Base-by-base conservation (phyloP, 2,113 vertebrate species). In the Isichthys henryi region DNA sequence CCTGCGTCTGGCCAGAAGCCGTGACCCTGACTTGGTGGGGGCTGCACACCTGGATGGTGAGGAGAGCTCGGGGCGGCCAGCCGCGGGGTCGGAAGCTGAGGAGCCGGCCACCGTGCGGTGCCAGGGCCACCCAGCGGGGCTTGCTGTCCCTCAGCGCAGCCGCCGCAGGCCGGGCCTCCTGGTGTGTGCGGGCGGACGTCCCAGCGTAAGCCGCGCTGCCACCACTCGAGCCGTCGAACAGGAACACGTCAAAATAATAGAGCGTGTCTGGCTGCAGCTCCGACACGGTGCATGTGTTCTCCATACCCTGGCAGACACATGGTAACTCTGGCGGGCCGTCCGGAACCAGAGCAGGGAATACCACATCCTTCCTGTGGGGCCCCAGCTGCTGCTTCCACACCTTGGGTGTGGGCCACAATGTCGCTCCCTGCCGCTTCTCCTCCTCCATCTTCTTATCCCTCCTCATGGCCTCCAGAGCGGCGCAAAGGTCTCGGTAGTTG, bases 171-270 rank as follows among this genome's bases (percentile, higher is more conserved):
- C 92, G 94, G 0, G 96, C 96, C 90, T 97, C 96, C 89, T 96
- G 94, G 7, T 97, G 96, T 0, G 97, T 98, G 50, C 92, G 95
- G 88, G 96, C 95, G 0, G 94, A 95, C 0, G 96, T 94, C 35
- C 97, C 97, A 0, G 94, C 96, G 91, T 97, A 98, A 0, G 97
- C 94, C 0, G 88, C 85, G 0, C 95, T 98, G 56, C 97, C 97
- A 0, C 96, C 94, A 1, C 97, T 97, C 21, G 95, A 88, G 87
- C 93, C 93, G 83, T 98, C 96, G 0, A 97, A 94, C 58, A 96
- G 94, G 77, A 97, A 98, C 17, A 98, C 93, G 0, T 98, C 97
- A n/a, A 98, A 97, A 92, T 97, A 97, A 90, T 98, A 98, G 85
- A 95, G 95, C 1, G 95, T 97, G 91, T 94, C 95, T 5, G 97